Percentiles rank a stretch among this genome's conserved stretches.
These are phyloP conservation scores for Pyrrhosoma nymphula DNA, from an alignment of 2,888 invertebrate species.

Conservation along the genomic window DNA sequence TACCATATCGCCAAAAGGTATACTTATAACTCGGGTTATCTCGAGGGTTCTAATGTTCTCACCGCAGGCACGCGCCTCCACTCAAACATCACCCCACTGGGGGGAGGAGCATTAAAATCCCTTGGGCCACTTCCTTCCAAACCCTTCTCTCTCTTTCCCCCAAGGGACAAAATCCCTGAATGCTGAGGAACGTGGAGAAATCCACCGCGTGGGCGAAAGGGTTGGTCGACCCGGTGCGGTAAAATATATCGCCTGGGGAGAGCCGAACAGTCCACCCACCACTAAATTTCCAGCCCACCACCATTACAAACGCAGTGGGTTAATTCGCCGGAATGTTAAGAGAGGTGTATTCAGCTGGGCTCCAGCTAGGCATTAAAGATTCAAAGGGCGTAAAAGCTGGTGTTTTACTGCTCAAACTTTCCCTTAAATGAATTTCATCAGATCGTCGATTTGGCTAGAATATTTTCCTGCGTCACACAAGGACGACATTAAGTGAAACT, in stretches of 20 bases:
- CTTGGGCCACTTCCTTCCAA: no score
- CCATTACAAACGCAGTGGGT: background rate
- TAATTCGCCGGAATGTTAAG: conserved; percentile 1
- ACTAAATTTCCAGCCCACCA: background rate
- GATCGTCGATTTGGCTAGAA: no score
- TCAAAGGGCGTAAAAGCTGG: background rate
- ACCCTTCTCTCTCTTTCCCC: no score
- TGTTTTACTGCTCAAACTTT: no score
- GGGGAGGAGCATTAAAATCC: background rate
- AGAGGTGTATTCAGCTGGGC: background rate
- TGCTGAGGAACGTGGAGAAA: no score
- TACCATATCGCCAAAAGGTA: no score
- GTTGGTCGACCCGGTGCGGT: background rate
- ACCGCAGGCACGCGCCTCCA: background rate
- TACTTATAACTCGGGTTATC: background rate
- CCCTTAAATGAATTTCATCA: no score
- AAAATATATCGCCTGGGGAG: background rate
- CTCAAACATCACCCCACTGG: background rate
- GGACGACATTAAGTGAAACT: no score
- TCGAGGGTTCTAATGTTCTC: background rate
- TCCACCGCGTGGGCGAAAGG: background rate
- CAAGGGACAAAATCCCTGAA: no score
- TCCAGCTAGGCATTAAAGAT: background rate
- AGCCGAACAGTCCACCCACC: background rate
- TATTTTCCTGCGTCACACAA: no score